A percentile compares a stretch with the other conserved stretches of the same genome.
phyloP scores from a whole-genome alignment of 2,113 vertebrate species.

The Brienomyrus brachyistius region DNA sequence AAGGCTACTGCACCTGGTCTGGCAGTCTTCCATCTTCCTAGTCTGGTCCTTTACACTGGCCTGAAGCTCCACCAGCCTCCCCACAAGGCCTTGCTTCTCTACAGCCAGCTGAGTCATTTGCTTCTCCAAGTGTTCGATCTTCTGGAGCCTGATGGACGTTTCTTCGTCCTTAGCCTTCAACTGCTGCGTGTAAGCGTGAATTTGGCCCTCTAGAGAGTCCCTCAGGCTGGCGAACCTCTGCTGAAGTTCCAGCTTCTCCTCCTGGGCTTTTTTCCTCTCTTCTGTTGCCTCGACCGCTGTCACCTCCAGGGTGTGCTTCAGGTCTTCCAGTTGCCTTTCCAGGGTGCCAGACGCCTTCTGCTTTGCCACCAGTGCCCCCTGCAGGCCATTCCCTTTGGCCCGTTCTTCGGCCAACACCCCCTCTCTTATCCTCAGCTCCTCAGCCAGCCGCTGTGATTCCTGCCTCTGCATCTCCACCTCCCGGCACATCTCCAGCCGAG shows the following conservation, averaged over 20 bases:
- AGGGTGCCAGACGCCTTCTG: constrained; percentile 65
- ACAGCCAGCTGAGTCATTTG: constrained; percentile 54
- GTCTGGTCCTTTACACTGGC: constrained; percentile 49
- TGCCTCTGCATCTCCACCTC: constrained; percentile 49
- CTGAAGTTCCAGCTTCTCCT: constrained; percentile 53
- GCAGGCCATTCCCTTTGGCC: constrained; percentile 57
- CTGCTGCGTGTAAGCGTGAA: constrained; percentile 47
- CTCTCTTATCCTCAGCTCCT: constrained; percentile 64
- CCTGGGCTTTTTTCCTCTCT: constrained; percentile 42
- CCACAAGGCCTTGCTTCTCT: constrained; percentile 60
- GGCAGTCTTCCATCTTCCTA: constrained; percentile 37
- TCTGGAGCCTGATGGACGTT: constrained; percentile 58
- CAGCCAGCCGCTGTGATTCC: constrained; percentile 57
- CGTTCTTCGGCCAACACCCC: constrained; percentile 55
- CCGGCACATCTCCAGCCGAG: constrained; percentile 55
- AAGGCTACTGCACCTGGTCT: constrained; percentile 43
- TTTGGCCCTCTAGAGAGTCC: constrained; percentile 56
- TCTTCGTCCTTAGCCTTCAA: constrained; percentile 59
- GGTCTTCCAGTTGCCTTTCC: constrained; percentile 63
- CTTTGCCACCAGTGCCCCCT: constrained; percentile 54
- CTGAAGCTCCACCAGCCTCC: constrained; percentile 54
- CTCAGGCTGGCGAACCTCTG: constrained; percentile 51
- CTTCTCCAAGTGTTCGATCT: constrained; percentile 58
- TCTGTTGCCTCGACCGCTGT: constrained; percentile 53
- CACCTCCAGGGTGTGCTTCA: constrained; percentile 52